These are phyloP conservation scores for Caenorhabditis briggsae DNA, from an alignment of 1,140 invertebrate species.

Conservation along the genomic window DNA sequence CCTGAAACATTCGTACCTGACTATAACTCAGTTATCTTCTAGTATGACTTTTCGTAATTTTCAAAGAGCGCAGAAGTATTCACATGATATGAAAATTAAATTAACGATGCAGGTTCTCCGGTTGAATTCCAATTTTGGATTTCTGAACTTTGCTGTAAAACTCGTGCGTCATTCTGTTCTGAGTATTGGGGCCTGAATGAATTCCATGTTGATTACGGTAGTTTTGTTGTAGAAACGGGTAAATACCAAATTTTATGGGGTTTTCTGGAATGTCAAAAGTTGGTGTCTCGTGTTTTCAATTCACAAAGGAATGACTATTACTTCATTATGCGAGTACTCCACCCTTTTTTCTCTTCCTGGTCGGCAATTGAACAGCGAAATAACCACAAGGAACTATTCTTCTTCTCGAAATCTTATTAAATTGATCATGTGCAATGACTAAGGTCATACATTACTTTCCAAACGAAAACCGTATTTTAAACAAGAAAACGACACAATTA, in stretches of 20 bases:
- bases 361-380: not conserved
- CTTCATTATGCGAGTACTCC: too few species aligned
- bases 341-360: too few species aligned
- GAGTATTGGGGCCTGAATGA: too few species aligned
- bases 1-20: not conserved
- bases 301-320: too few species aligned
- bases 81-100: conserved; percentile 2
- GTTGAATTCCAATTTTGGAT: not conserved
- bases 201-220: too few species aligned
- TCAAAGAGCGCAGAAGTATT: conserved; percentile 5
- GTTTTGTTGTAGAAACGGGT: too few species aligned
- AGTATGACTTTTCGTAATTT: conserved; percentile 12
- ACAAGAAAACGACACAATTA: not conserved
- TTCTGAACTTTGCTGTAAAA: not conserved
- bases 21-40: not conserved
- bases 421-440: not conserved
- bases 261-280: too few species aligned
- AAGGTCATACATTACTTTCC: not conserved
- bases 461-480: not conserved
- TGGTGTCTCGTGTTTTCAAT: too few species aligned
- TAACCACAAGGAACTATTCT: conserved; percentile 15
- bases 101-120: not conserved
- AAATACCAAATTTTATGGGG: too few species aligned
- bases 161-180: not conserved
- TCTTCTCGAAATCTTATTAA: not conserved